Conservation (phyloP, 2,797 vertebrate genomes). For the Heterohyrax brucei region DNA sequence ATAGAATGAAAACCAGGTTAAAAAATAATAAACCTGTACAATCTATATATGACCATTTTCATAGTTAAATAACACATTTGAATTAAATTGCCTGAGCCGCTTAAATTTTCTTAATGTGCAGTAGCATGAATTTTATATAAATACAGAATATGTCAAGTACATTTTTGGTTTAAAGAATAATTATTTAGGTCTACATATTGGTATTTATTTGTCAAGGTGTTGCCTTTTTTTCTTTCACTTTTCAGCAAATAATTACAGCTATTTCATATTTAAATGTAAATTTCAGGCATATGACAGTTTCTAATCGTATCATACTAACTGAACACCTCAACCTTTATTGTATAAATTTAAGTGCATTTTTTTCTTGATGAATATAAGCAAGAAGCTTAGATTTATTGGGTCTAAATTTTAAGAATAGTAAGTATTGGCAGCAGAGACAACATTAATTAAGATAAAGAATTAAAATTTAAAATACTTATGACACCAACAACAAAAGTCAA, state of each 20-base stretch:
- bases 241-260: background rate
- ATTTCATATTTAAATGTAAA: constrained; percentile 30
- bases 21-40: background rate
- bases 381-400: background rate
- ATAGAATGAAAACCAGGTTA: background rate
- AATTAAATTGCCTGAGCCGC: background rate
- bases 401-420: background rate
- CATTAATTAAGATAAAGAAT: background rate
- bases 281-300: background rate
- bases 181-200: background rate
- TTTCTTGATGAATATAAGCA: background rate
- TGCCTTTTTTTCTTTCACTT: background rate
- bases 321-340: background rate
- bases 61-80: background rate
- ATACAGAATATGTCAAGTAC: background rate
- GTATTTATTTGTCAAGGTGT: background rate
- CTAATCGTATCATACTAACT: background rate
- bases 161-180: background rate
- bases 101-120: background rate
- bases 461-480: constrained; percentile 21
- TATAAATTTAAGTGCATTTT: background rate
- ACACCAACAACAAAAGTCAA: background rate
- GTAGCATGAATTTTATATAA: background rate
- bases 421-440: background rate
- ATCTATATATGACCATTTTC: background rate